Conservation (phyloP, 2,888 invertebrate genomes). For the Platycheirus rosarum region DNA sequence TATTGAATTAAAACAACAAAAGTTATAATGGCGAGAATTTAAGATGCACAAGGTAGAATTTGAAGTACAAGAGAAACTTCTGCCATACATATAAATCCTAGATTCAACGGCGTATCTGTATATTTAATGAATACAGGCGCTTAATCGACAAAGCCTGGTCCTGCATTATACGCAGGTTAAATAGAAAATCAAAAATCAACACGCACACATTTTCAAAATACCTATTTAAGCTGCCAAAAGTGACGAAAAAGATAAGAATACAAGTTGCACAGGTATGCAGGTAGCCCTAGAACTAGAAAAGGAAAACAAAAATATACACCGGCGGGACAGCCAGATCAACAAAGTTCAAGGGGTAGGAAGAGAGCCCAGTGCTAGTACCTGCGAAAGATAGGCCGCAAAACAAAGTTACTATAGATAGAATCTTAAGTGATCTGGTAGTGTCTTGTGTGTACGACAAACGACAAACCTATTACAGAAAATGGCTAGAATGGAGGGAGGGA, state of each 20-base stretch:
- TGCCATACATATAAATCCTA: too few species aligned
- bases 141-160: not conserved
- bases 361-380: constrained; percentile 23
- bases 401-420: constrained; percentile 25
- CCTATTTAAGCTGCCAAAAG: constrained; percentile 28
- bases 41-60: too few species aligned
- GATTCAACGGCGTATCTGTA: too few species aligned
- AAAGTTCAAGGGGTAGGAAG: constrained; percentile 33
- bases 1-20: too few species aligned
- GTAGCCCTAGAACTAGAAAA: constrained; percentile 44
- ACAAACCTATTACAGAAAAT: constrained; percentile 26
- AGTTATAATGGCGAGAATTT: too few species aligned
- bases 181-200: constrained; percentile 10
- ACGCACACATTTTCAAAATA: constrained; percentile 21
- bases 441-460: constrained; percentile 50
- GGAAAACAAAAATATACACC: constrained; percentile 17
- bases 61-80: too few species aligned
- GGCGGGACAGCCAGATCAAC: constrained; percentile 40
- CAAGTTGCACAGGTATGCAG: constrained; percentile 58
- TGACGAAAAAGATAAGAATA: constrained; percentile 63
- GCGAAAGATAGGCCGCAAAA: constrained; percentile 27
- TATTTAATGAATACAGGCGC: not conserved
- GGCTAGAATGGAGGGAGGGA: constrained; percentile 50
- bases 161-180: constrained; percentile 32
- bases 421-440: constrained; percentile 36